These are phyloP conservation scores for Sarcophaga variegata DNA, from an alignment of 2,888 invertebrate genomes.

Conservation along the genomic window DNA sequence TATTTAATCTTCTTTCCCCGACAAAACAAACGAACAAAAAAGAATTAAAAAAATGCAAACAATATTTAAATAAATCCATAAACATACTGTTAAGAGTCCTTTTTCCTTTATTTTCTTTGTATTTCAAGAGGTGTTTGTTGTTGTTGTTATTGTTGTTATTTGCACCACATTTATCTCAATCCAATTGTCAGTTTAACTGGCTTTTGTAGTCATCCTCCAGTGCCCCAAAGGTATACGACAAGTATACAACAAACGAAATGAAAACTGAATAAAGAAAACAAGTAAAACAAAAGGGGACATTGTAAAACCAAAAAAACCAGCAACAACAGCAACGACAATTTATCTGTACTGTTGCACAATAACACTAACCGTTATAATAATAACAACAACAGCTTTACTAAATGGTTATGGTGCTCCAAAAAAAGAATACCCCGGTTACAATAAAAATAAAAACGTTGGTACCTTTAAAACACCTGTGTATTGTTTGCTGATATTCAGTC, in stretches of 20 bases:
- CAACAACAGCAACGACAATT: too few species aligned
- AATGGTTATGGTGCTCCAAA: too few species aligned
- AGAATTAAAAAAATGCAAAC: background rate
- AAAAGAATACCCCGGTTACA: too few species aligned
- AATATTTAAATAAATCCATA: constrained; percentile 22
- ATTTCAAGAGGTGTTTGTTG: background rate
- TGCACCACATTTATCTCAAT: constrained; percentile 33
- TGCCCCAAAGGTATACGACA: constrained; percentile 14
- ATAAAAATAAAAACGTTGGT: too few species aligned
- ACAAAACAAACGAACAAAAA: background rate
- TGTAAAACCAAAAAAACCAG: too few species aligned
- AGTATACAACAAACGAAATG: background rate
- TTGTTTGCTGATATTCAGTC: too few species aligned
- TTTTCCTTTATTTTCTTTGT: background rate
- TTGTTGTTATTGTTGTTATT: background rate
- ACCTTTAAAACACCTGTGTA: too few species aligned
- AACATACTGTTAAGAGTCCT: background rate
- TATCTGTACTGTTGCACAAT: too few species aligned
- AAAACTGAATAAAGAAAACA: too few species aligned
- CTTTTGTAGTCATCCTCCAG: constrained; percentile 19
- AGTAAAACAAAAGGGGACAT: too few species aligned
- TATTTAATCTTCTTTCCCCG: background rate
- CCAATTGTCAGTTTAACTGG: constrained; percentile 44
- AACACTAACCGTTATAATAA: too few species aligned
- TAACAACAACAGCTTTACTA: too few species aligned